Base-by-base conservation (phyloP, 2,113 vertebrate species). In the Perca flavescens region DNA sequence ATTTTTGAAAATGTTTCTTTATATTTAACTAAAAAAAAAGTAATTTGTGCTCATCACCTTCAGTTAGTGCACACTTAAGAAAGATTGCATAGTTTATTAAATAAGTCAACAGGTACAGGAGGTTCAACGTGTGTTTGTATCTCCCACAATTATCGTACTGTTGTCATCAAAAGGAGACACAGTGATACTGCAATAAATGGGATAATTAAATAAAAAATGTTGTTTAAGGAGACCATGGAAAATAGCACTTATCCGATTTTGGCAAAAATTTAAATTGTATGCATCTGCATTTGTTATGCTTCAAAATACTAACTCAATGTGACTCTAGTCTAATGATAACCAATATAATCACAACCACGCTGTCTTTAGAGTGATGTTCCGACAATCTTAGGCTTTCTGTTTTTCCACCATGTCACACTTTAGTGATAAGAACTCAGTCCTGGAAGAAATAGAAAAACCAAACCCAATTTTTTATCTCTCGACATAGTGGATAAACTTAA, bases 381-480 rank as follows among this genome's bases (percentile, higher is more conserved):
- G 46, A 50, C 83, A 88, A 80, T 61, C 73, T 84, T 46, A 54
- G 65, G 22, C 56, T 77, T 79, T 86, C 54, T 81, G 73, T 80
- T 89, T 82, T 83, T 69, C 79, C 84, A 79, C 77, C 66, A 63
- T 79, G 87, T 80, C 86, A 86, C 84, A 79, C 76, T 86, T 68
- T 50, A 25, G 77, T 61, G 93, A 93, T 94, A 94, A 92, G 84
- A 80, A 88, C 72, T 82, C 28, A 2, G 77, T 78, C 58, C 68
- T 79, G 77, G 80, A 88, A 82, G 77, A 91, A 90, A 88, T 91
- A 77, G 88, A 89, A 91, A 88, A 87, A 82, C 80, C 67, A 64
- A 90, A 86, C 74, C 79, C 64, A 60, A 88, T 89, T 92, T 79
- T 75, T 94, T 92, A 94, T 94, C 92, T 92, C 74, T 72, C n/a